These are phyloP conservation scores for Plebejus anna DNA, from an alignment of 2,888 invertebrate genomes.

Conservation along the genomic window DNA sequence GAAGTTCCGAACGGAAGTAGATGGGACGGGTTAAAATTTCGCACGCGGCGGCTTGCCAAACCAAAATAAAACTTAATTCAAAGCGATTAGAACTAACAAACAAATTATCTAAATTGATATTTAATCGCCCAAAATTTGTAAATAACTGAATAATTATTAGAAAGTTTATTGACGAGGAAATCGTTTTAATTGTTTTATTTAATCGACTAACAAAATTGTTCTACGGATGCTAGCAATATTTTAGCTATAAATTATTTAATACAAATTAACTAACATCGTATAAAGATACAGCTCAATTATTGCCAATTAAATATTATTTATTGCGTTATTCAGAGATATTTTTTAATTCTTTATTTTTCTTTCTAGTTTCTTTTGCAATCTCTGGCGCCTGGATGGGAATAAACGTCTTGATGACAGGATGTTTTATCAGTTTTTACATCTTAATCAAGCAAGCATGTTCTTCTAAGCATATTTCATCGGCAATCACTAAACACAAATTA, in stretches of 20 bases:
- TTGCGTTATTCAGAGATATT: not conserved
- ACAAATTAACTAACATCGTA: not conserved
- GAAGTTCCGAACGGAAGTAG: slow-evolving; percentile 24
- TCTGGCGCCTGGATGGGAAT: not conserved
- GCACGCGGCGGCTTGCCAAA: slow-evolving; percentile 13
- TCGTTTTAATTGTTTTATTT: slow-evolving; percentile 5
- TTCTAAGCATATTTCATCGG: not conserved
- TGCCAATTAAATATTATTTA: not conserved
- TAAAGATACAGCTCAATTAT: not conserved
- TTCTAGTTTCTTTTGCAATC: not conserved
- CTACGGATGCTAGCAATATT: not conserved
- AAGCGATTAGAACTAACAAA: not conserved
- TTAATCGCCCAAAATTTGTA: not conserved
- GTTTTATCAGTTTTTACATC: slow-evolving; percentile 13
- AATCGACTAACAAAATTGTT: not conserved
- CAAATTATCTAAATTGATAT: not conserved
- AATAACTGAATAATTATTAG: slow-evolving; percentile 20
- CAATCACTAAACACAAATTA: not conserved
- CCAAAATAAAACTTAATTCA: not conserved
- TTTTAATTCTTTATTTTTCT: not conserved
- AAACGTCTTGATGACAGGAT: not conserved
- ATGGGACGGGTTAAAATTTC: slow-evolving; percentile 7
- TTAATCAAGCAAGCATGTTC: not conserved
- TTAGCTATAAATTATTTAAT: not conserved
- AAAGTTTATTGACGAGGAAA: slow-evolving; percentile 4